A percentile compares a stretch with the other conserved stretches of the same genome.
Evolutionary conservation across 2,888 invertebrate genomes (phyloP).

Genomic region (Mystacides longicornis): DNA sequence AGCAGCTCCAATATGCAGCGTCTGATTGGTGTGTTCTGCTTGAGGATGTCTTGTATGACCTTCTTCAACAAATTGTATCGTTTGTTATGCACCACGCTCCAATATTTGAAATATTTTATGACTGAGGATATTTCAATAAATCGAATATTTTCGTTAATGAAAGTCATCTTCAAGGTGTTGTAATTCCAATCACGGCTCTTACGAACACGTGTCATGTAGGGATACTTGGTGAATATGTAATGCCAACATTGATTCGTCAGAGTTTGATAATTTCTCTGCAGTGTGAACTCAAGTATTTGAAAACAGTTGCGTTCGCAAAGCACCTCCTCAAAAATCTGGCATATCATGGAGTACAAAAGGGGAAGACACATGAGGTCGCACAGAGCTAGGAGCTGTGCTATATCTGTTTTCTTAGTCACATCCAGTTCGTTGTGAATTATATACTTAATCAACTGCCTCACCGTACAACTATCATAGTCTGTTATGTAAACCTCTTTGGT

Average conservation of each 20-base stretch:
- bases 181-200: slow-evolving; percentile 5
- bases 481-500: not conserved
- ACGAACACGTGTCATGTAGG: not conserved
- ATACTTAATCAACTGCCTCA: not conserved
- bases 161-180: not conserved
- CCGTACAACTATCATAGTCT: not conserved
- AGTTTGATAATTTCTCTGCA: slow-evolving; percentile 1
- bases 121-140: slow-evolving; percentile 3
- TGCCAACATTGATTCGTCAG: not conserved
- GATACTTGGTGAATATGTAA: not conserved
- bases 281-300: slow-evolving; percentile 4
- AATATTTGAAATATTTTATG: slow-evolving; percentile 10
- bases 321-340: not conserved
- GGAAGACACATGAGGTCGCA: not conserved
- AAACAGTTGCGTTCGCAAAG: slow-evolving; percentile 6
- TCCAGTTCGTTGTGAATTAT: not conserved
- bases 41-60: not conserved
- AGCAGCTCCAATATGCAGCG: not conserved
- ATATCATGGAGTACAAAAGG: not conserved
- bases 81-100: slow-evolving; percentile 5
- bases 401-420: not conserved
- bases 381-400: not conserved
- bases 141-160: not conserved
- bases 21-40: not conserved
- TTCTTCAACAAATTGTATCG: not conserved